Base-by-base conservation (phyloP, 2,797 vertebrate genomes). In the Oreochromis mossambicus region DNA sequence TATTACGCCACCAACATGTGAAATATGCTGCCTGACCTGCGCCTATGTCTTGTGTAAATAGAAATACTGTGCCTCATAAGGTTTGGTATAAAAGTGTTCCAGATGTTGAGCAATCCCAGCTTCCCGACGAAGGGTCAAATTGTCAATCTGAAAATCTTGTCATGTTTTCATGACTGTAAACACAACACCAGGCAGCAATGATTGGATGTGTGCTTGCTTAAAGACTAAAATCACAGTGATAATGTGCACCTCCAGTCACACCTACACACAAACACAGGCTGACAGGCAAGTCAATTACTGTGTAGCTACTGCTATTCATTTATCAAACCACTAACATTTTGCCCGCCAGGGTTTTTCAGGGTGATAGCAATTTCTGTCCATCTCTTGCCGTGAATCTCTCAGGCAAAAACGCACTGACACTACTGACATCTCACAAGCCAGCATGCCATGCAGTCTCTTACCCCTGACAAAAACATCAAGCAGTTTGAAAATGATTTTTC, bases 1-100 rank as follows among this genome's bases (percentile, higher is more conserved):
- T 76, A 81, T 88, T 86, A 88, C 61, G 86, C 61, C 70, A 78
- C 41, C 34, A 34, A 79, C 61, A 29, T 70, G 75, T 85, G 58
- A 89, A 77, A 77, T 55, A 41, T 11, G 51, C 81, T 13, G 66
- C 58, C 73, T 3, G 73, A 77, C 55, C 81, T 17, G 32, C 56
- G 79, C 41, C 52, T 61, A 7, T 32, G 14, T 48, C 81, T 70
- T 73, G 38, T 91, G 56, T 78, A 77, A 83, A 82, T 56, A 82
- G 38, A 43, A 48, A 56, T 15, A 24, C 51, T 41, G 58, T 5
- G 5, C 52, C 32, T 82, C 63, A 38, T 38, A 24, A 24, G 19
- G 50, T 78, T 85, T 58, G 51, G 24, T 54, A 68, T 77, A 32
- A 84, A 82, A 82, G 29, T 58, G 24, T 80, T 79, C 82, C 80